Evolutionary conservation across 2,113 vertebrate species (phyloP).

Genomic region (Myiozetetes cayanensis): DNA sequence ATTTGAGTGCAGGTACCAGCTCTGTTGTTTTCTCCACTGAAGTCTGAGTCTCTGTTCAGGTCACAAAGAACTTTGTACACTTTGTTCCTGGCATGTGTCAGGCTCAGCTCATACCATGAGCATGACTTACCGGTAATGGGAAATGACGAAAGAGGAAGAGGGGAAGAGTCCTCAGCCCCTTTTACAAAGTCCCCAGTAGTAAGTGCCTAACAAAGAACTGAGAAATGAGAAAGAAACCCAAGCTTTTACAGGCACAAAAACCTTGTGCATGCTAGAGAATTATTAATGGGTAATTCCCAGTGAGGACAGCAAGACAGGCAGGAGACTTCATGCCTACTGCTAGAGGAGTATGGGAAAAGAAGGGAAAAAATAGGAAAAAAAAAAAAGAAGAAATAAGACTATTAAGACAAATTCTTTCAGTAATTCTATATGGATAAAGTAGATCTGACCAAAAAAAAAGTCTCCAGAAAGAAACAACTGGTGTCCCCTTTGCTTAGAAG

Average conservation of each 20-base stretch:
- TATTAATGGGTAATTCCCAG: not conserved
- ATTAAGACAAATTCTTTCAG: not conserved
- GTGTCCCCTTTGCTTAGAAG: not conserved
- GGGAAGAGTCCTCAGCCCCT: not conserved
- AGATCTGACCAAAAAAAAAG: not conserved
- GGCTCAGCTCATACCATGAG: not conserved
- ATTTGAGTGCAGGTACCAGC: not conserved
- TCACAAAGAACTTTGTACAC: not conserved
- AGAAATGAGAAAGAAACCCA: not conserved
- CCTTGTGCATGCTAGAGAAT: not conserved
- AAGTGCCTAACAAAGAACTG: not conserved
- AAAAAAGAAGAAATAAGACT: not conserved
- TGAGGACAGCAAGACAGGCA: not conserved
- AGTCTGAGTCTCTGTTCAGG: not conserved
- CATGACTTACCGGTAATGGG: not conserved
- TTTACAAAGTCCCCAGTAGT: not conserved
- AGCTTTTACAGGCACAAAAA: not conserved
- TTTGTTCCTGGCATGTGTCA: not conserved
- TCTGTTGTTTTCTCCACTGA: not conserved
- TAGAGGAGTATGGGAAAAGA: not conserved
- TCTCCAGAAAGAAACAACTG: not conserved
- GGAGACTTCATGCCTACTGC: not conserved
- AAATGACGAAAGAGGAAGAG: not conserved
- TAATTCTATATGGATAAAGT: not conserved
- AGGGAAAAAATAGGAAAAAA: not conserved